A percentile compares a stretch with the other conserved stretches of the same genome.
phyloP scores from a whole-genome alignment of 2,113 vertebrate genomes.

The Oncorhynchus mykiss region DNA sequence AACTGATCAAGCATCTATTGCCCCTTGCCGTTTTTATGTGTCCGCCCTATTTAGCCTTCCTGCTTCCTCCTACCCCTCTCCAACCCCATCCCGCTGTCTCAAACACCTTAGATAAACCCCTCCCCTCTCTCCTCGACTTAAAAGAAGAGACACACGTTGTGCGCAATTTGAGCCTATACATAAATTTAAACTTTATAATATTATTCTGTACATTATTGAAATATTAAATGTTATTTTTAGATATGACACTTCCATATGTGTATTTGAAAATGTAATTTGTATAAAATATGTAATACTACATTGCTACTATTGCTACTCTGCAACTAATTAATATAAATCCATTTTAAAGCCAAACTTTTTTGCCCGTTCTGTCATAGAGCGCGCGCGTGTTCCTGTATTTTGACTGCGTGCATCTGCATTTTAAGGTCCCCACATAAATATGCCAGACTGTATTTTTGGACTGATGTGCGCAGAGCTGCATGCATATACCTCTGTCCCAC shows the following conservation, averaged over 20 bases:
- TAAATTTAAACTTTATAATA: conserved; percentile 26
- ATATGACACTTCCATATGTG: conserved; percentile 10
- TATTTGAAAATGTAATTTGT: background rate
- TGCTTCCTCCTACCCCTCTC: conserved; percentile 56
- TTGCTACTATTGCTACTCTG: background rate
- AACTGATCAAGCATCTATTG: conserved; percentile 73
- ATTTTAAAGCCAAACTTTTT: background rate
- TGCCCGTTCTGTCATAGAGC: background rate
- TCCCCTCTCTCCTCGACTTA: background rate
- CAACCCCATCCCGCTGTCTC: conserved; percentile 47
- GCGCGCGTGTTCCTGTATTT: background rate
- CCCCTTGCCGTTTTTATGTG: conserved; percentile 75
- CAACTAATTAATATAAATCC: background rate
- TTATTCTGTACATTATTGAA: conserved; percentile 22
- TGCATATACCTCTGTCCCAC: background rate
- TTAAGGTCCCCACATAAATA: no score
- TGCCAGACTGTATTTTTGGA: background rate
- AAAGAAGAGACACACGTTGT: conserved; percentile 28
- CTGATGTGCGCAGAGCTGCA: background rate
- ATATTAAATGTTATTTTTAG: no score
- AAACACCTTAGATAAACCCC: conserved; percentile 71
- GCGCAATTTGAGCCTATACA: conserved; percentile 10
- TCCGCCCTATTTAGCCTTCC: conserved; percentile 71
- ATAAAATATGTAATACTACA: background rate
- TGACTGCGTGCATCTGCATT: no score